Evolutionary conservation across 2,113 vertebrate species (phyloP).

Genomic region (Elanus axillaris): DNA sequence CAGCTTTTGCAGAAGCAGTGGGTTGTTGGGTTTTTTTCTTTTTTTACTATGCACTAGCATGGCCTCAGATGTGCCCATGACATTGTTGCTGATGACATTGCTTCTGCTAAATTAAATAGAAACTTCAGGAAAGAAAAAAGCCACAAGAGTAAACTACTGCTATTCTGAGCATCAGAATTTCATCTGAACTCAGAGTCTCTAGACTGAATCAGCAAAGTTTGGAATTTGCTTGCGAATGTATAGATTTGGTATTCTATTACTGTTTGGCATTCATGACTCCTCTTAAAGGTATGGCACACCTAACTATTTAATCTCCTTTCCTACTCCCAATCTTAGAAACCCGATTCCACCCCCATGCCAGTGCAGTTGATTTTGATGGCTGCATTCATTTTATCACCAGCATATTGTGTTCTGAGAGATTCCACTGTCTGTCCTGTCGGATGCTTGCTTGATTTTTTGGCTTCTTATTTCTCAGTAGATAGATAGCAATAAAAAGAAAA

Average conservation of each 20-base stretch:
- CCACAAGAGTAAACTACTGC: conserved; percentile 50
- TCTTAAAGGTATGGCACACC: conserved; percentile 61
- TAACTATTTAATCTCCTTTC: conserved; percentile 65
- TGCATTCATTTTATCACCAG: conserved; percentile 81
- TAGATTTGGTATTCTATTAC: conserved; percentile 67
- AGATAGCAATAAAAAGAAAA: conserved; percentile 96
- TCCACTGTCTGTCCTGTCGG: conserved; percentile 76
- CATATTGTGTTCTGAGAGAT: conserved; percentile 80
- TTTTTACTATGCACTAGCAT: conserved; percentile 74
- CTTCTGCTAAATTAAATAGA: conserved; percentile 75
- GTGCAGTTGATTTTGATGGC: conserved; percentile 73
- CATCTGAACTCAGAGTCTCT: conserved; percentile 67
- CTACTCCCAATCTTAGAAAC: conserved; percentile 55
- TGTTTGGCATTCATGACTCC: conserved; percentile 77
- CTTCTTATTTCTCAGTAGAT: conserved; percentile 84
- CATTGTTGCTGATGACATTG: conserved; percentile 75
- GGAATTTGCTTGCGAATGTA: conserved; percentile 67
- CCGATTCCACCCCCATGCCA: conserved; percentile 61
- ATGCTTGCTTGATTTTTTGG: conserved; percentile 77
- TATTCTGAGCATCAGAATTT: conserved; percentile 71
- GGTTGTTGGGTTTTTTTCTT: neutral
- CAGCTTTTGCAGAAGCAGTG: conserved; percentile 70
- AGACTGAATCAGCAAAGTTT: conserved; percentile 69
- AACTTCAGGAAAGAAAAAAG: conserved; percentile 65
- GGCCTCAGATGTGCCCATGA: conserved; percentile 75